Percentiles rank a stretch among this genome's conserved stretches.
These are phyloP conservation scores for Ovis canadensis DNA, from an alignment of 2,113 vertebrate genomes.

Conservation along the genomic window DNA sequence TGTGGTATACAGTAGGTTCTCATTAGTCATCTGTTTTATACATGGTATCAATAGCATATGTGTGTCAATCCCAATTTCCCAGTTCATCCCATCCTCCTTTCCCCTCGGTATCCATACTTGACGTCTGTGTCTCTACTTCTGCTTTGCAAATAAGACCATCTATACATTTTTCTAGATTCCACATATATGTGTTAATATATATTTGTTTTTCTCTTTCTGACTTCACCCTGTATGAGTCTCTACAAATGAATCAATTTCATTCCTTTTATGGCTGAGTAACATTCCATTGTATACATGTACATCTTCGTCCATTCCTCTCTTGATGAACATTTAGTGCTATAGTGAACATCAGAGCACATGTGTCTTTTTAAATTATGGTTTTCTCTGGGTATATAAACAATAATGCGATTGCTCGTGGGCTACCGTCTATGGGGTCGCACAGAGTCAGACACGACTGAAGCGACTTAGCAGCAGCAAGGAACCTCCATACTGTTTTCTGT, in stretches of 20 bases:
- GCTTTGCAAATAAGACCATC: not conserved
- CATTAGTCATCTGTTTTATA: not conserved
- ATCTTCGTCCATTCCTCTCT: not conserved
- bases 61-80: not conserved
- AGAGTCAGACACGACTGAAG: too few species aligned
- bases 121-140: not conserved
- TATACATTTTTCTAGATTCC: not conserved
- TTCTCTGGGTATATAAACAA: not conserved
- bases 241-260: not conserved
- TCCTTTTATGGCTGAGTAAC: not conserved
- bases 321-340: not conserved
- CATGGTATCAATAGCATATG: not conserved
- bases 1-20: not conserved
- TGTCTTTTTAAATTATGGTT: not conserved
- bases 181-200: not conserved
- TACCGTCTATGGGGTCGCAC: too few species aligned
- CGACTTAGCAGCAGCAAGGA: not conserved
- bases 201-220: not conserved
- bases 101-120: not conserved
- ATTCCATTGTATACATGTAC: not conserved
- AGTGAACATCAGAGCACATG: not conserved
- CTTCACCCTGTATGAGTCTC: not conserved
- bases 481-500: not conserved
- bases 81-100: not conserved
- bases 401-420: not conserved